Percentiles rank a stretch among this genome's conserved stretches.
phyloP scores from a whole-genome alignment of 2,113 vertebrate genomes.

The Trematomus loennbergii region DNA sequence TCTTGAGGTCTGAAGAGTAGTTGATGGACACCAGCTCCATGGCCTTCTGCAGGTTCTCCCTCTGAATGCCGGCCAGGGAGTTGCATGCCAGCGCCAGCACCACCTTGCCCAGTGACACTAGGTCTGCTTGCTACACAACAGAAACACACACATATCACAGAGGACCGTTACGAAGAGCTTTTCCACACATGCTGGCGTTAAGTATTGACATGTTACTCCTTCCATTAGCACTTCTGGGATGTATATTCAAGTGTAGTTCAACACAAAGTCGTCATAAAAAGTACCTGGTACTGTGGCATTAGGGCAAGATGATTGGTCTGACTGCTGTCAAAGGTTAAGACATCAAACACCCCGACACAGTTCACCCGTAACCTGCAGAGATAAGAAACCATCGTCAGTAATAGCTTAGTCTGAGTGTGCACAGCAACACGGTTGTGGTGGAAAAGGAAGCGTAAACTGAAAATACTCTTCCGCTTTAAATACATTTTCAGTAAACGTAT shows the following conservation, averaged over 20 bases:
- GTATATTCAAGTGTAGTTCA: neutral
- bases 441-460: conserved; percentile 37
- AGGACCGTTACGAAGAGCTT: neutral
- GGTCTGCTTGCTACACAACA: conserved; percentile 93
- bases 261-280: neutral
- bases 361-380: conserved; percentile 94
- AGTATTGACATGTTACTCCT: neutral
- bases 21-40: conserved; percentile 99
- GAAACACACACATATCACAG: conserved; percentile 1
- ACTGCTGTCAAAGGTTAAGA: conserved; percentile 99
- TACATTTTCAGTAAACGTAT: conserved; percentile 28
- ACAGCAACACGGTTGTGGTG: conserved; percentile 11
- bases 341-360: conserved; percentile 97
- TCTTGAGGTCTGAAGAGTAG: conserved; percentile 99
- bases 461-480: conserved; percentile 44
- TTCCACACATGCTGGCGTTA: neutral
- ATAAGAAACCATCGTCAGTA: conserved; percentile 6
- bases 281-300: conserved; percentile 99
- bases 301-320: conserved; percentile 98
- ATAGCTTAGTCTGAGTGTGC: neutral
- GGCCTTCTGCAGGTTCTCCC: conserved; percentile 98
- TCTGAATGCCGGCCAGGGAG: conserved; percentile 98
- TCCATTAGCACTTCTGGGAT: neutral
- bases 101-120: conserved; percentile 98
- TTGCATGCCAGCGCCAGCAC: conserved; percentile 98